Conservation (phyloP, 2,888 invertebrate species). For the Tholera decimalis region DNA sequence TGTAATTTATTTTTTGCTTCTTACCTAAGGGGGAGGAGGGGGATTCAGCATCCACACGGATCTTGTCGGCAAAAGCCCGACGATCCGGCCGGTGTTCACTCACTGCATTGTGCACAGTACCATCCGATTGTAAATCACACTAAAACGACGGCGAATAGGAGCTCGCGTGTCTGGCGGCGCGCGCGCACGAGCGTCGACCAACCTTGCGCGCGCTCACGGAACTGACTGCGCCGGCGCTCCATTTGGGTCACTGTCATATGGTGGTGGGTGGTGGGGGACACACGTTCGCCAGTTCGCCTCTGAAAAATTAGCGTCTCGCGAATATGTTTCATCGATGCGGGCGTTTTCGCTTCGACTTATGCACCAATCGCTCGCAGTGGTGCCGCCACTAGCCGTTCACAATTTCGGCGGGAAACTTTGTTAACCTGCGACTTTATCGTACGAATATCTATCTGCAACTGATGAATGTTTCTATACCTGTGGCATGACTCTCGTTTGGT, state of each 20-base stretch:
- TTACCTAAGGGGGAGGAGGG: constrained; percentile 76
- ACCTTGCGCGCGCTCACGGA: constrained; percentile 86
- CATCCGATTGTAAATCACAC: constrained; percentile 85
- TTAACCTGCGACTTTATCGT: constrained; percentile 64
- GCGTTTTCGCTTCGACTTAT: constrained; percentile 83
- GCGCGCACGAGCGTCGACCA: constrained; percentile 72
- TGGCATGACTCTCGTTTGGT: constrained; percentile 59
- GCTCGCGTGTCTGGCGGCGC: constrained; percentile 66
- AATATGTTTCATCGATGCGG: constrained; percentile 87
- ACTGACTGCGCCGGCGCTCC: constrained; percentile 90
- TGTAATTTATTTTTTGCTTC: constrained; percentile 70
- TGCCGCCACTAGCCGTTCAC: constrained; percentile 48
- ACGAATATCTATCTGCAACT: constrained; percentile 67
- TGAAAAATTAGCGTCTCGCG: constrained; percentile 89
- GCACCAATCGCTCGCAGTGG: constrained; percentile 80
- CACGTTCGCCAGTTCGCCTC: constrained; percentile 84
- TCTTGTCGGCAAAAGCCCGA: constrained; percentile 71
- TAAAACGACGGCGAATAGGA: constrained; percentile 77
- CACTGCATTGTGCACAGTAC: constrained; percentile 86
- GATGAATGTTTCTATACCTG: constrained; percentile 66
- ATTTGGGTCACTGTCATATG: constrained; percentile 91
- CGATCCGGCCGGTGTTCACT: constrained; percentile 78
- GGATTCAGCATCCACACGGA: constrained; percentile 76
- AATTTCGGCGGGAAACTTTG: constrained; percentile 54
- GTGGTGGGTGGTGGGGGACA: constrained; percentile 89